A percentile compares a stretch with the other conserved stretches of the same genome.
phyloP scores from a whole-genome alignment of 2,888 invertebrate genomes.

The Troides aeacus region DNA sequence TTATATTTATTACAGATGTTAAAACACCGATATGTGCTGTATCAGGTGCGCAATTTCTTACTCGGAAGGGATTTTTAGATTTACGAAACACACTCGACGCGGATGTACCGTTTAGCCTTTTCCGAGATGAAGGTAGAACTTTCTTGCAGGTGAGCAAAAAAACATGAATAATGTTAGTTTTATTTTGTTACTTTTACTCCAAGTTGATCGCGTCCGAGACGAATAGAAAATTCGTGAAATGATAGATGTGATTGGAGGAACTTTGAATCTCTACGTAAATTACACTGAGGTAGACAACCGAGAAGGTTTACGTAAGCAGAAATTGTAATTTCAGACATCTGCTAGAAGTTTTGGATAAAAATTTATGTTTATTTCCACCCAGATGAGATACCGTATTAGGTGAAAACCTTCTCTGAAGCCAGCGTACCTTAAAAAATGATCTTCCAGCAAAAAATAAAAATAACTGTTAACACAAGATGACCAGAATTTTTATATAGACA shows the following conservation, averaged over 20 bases:
- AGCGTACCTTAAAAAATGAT: too few species aligned
- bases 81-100: slow-evolving; percentile 87
- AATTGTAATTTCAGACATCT: too few species aligned
- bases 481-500: not conserved
- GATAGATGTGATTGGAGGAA: not conserved
- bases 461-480: not conserved
- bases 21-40: slow-evolving; percentile 91
- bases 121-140: slow-evolving; percentile 89
- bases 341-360: too few species aligned
- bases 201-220: not conserved
- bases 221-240: not conserved
- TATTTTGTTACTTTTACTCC: not conserved
- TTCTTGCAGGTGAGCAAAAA: slow-evolving; percentile 84
- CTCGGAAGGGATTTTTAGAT: slow-evolving; percentile 89
- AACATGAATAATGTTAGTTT: not conserved
- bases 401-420: too few species aligned
- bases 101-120: slow-evolving; percentile 90
- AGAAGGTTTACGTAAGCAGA: too few species aligned
- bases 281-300: too few species aligned
- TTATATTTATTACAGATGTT: slow-evolving; percentile 79
- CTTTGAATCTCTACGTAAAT: too few species aligned
- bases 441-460: not conserved
- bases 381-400: too few species aligned
- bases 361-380: too few species aligned
- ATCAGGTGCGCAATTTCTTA: slow-evolving; percentile 90